Evolutionary conservation across 64 coral and sea anemone genomes (phyloP).

Genomic region (Montipora sp.): DNA sequence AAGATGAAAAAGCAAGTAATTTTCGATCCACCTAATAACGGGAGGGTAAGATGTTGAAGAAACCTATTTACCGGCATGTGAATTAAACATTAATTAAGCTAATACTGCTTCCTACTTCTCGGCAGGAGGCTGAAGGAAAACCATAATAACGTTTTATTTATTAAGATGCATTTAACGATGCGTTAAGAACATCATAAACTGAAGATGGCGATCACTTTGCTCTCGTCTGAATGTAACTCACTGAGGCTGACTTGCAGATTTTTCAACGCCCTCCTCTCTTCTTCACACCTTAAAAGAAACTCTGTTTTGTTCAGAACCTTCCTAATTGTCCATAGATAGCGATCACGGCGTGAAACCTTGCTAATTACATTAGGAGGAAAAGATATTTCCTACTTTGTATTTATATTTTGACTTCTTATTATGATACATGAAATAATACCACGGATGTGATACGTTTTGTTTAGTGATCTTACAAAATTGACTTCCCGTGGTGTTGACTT

Average conservation of each 20-base stretch:
- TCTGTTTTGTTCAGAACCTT: background rate
- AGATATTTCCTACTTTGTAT: constrained; percentile 6
- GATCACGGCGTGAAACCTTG: constrained; percentile 23
- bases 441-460: constrained; percentile 57
- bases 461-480: constrained; percentile 44
- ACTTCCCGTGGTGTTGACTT: constrained; percentile 40
- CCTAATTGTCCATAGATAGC: constrained; percentile 10
- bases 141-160: constrained; percentile 40
- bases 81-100: constrained; percentile 47
- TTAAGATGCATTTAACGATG: constrained; percentile 45
- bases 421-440: constrained; percentile 64
- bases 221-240: background rate
- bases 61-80: background rate
- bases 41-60: background rate
- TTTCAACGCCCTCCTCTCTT: background rate
- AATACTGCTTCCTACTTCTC: constrained; percentile 24
- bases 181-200: constrained; percentile 38
- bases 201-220: constrained; percentile 7
- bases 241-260: background rate
- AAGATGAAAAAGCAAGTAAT: background rate
- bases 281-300: background rate
- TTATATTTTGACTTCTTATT: constrained; percentile 54
- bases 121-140: constrained; percentile 17
- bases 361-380: constrained; percentile 48
- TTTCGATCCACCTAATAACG: background rate